Evolutionary conservation across 2,113 vertebrate genomes (phyloP).

Genomic region (Poecilia latipinna): DNA sequence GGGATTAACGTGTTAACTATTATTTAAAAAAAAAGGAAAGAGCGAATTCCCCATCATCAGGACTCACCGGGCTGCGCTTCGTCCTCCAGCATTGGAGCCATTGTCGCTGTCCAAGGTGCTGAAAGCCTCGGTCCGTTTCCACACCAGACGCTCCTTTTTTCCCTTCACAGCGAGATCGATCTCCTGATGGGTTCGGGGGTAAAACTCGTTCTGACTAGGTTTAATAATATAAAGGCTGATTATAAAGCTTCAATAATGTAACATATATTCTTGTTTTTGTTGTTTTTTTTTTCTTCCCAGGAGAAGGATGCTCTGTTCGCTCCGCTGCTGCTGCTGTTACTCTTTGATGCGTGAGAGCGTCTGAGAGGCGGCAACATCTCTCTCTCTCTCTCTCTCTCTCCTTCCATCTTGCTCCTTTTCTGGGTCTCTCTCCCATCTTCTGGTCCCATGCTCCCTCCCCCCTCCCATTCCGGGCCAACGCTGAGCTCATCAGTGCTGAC

Average conservation of each 20-base stretch:
- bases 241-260: slow-evolving; percentile 37
- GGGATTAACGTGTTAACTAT: no score
- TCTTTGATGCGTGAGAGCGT: slow-evolving; percentile 63
- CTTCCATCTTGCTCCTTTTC: neutral
- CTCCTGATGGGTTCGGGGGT: neutral
- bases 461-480: slow-evolving; percentile 9
- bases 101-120: slow-evolving; percentile 86
- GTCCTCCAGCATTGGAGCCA: slow-evolving; percentile 88
- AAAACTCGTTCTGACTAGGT: slow-evolving; percentile 13
- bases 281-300: slow-evolving; percentile 2
- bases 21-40: neutral
- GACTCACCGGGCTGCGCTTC: slow-evolving; percentile 88
- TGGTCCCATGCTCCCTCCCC: neutral
- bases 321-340: slow-evolving; percentile 49
- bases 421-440: slow-evolving; percentile 11
- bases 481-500: slow-evolving; percentile 84
- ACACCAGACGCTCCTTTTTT: slow-evolving; percentile 1
- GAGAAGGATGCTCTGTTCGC: slow-evolving; percentile 52
- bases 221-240: slow-evolving; percentile 25
- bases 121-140: slow-evolving; percentile 59
- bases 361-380: slow-evolving; percentile 63
- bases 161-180: neutral
- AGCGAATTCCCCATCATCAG: neutral
- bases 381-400: neutral
- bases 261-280: slow-evolving; percentile 13